Base-by-base conservation (phyloP, 2,888 invertebrate genomes). In the Holacanthella duospinosa region DNA sequence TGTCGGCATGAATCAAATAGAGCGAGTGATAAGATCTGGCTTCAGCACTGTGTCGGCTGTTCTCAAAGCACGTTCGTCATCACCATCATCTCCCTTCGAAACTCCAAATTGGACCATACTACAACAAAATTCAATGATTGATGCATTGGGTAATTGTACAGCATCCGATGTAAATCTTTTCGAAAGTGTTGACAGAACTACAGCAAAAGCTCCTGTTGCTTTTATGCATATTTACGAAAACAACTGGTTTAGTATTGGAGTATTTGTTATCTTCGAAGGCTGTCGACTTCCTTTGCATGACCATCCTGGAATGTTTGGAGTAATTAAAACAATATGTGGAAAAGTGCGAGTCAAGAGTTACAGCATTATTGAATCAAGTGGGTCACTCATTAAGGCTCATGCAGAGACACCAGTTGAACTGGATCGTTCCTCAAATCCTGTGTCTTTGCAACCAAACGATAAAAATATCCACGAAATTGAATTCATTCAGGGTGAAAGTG, bases 221-320 rank as follows among this genome's bases (percentile, higher is more conserved):
- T 48, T n/a, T 21, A 48, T 48, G 4, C 48, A 48, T 48, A 9
- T 48, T 16, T 48, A 48, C 21, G 48, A 69, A 43, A 66, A 66
- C 28, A 57, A 64, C 1, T n/a, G 66, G 25, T 55, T 72, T 19
- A 64, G 64, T 3, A 64, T 69, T 25, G 68, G 68, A 57, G 64
- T 72, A 24, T 71, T 72, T 29, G 65, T 72, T 9, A 60, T 72
- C 36, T 65, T 66, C 16, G 66, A 68, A 0, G 68, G 68, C 53
- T 61, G 61, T 43, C 43, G 61, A 4, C 66, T 72, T 58, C 72
- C 72, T 21, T 61, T 72, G 12, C 72, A 72, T 59, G 70, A 71
- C 24, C 72, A 72, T 55, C 72, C 72, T 1, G 65, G 65, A 6
- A 72, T 72, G 72, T 67, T 63, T 55, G 72, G 72, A n/a, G 60